Conservation (phyloP, 2,888 invertebrate genomes). For the Lordiphosa fenestrarum region DNA sequence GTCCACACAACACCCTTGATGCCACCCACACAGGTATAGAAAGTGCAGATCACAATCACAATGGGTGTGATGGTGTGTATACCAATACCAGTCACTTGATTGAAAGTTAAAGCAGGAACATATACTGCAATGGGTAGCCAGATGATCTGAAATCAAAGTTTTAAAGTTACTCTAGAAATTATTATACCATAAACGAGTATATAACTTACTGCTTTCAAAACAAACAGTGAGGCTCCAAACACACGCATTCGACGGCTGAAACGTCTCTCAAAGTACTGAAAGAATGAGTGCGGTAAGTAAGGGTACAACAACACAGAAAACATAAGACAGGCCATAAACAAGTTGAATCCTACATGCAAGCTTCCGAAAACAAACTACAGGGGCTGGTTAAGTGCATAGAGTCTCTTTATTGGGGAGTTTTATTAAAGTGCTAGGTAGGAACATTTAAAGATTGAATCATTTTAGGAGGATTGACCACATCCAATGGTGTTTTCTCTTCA, state of each 20-base stretch:
- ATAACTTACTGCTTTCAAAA: slow-evolving; percentile 84
- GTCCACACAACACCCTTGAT: slow-evolving; percentile 91
- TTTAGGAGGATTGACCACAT: background rate
- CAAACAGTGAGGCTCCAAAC: slow-evolving; percentile 86
- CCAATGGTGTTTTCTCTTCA: slow-evolving; percentile 15
- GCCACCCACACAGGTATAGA: slow-evolving; percentile 93
- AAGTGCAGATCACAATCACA: slow-evolving; percentile 89
- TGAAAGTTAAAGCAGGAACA: slow-evolving; percentile 88
- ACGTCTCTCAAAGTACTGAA: slow-evolving; percentile 86
- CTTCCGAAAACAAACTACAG: slow-evolving; percentile 30
- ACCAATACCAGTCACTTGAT: slow-evolving; percentile 87
- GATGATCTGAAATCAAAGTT: slow-evolving; percentile 48
- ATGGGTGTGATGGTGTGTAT: slow-evolving; percentile 90
- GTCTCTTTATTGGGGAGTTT: background rate
- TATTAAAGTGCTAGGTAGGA: slow-evolving; percentile 14
- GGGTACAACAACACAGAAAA: background rate
- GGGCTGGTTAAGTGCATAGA: background rate
- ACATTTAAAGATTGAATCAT: slow-evolving; percentile 17
- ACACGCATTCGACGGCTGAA: slow-evolving; percentile 86
- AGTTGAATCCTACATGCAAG: no score
- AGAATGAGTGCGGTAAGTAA: slow-evolving; percentile 46
- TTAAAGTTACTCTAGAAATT: background rate
- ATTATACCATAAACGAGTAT: slow-evolving; percentile 53
- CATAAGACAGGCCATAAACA: background rate
- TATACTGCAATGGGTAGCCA: slow-evolving; percentile 82